Base-by-base conservation (phyloP, 2,113 vertebrate genomes). In the Hypomesus transpacificus region DNA sequence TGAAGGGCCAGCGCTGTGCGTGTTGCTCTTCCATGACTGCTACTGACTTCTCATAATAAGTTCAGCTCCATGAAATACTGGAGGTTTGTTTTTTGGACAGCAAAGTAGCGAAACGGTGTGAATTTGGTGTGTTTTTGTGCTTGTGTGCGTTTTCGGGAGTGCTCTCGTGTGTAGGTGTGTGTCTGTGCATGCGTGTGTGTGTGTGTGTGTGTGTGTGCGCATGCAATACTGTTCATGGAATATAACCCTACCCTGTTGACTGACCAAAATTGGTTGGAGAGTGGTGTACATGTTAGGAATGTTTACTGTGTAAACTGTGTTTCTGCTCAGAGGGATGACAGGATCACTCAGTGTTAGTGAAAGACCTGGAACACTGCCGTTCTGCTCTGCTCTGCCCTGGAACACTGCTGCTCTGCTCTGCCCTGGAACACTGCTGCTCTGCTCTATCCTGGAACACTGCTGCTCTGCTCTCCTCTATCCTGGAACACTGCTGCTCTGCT, bases 21-120 rank as follows among this genome's bases (percentile, higher is more conserved):
- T 66, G 74, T 78, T 69, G 80, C 63, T 66, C 74, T 57, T 73
- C 57, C 16, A 34, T 2, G 13, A 46, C 52, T 78, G 60, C n/a
- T 34, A 67, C 69, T 14, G 68, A 24, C 80, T 80, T 87, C 84
- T 86, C 80, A 86, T 73, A 62, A 65, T 56, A 66, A 75, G 63
- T 67, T 76, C 22, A 81, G 81, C 67, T 78, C 75, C 73, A 72
- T 71, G 66, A 78, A 78, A 83, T 82, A 75, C 74, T 80, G 81
- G 66, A 77, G 75, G 34, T 50, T 21, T 20, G 14, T 63, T 31
- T 18, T 16, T 28, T 16, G 61, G 28, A 17, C 28, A 63, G 2
- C 11, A n/a, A 24, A 31, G 24, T 63, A 8, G 16, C 59, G 20
- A 16, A 20, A 59, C 57, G 4, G n/a, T 56, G 11, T 17, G 54